Evolutionary conservation across 2,113 vertebrate species (phyloP).

Genomic region (Anguilla rostrata): DNA sequence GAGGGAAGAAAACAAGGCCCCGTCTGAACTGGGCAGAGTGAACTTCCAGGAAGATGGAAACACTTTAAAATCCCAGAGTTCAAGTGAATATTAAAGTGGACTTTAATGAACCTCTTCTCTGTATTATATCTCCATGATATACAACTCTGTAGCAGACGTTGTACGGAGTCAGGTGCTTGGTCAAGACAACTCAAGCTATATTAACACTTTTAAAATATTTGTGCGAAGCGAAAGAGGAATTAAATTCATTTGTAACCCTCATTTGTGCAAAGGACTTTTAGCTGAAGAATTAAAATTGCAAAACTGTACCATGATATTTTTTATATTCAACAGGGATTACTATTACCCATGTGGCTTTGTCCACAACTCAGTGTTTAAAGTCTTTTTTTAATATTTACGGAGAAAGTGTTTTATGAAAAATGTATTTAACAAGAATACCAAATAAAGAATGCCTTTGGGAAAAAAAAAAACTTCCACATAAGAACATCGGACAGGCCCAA

Average conservation of each 20-base stretch:
- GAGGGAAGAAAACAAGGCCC: background rate
- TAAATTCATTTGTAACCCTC: background rate
- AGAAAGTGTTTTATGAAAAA: background rate
- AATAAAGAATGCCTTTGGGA: background rate
- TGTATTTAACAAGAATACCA: background rate
- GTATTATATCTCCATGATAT: background rate
- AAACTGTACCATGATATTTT: background rate
- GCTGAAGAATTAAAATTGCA: background rate
- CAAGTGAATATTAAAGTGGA: background rate
- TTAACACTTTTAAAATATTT: no score
- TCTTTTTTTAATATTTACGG: background rate
- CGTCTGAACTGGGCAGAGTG: background rate
- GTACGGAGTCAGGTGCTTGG: background rate
- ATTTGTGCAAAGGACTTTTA: background rate
- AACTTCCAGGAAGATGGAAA: background rate
- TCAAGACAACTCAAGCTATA: background rate
- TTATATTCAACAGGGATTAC: background rate
- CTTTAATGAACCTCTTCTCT: background rate
- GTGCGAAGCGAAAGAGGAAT: background rate
- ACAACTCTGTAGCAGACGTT: background rate
- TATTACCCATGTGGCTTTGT: background rate
- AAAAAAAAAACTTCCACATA: no score
- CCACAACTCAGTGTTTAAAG: background rate
- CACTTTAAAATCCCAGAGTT: conserved; percentile 4
- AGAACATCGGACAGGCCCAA: background rate